These are phyloP conservation scores for Ammospiza nelsoni DNA, from an alignment of 2,113 vertebrate species.

Conservation along the genomic window DNA sequence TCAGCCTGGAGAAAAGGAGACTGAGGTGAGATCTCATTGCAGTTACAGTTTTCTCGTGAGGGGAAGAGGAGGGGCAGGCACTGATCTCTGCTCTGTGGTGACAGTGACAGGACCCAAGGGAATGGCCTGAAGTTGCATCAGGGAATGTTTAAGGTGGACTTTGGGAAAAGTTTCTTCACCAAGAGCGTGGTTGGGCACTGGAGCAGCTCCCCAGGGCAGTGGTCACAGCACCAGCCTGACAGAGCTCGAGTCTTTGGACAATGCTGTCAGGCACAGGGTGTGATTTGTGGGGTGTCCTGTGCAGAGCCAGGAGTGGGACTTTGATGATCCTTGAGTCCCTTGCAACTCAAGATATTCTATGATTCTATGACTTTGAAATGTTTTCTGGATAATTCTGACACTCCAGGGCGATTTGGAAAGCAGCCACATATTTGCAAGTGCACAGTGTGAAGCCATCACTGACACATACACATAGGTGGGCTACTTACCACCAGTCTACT, in stretches of 20 bases:
- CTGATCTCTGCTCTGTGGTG: background rate
- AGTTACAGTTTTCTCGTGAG: fast-evolving
- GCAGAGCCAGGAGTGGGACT: background rate
- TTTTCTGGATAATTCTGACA: background rate
- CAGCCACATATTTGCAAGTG: background rate
- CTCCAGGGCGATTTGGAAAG: background rate
- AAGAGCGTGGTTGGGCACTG: background rate
- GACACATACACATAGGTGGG: no score
- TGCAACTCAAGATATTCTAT: background rate
- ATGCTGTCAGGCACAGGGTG: fast-evolving
- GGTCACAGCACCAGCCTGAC: background rate
- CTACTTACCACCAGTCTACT: no score
- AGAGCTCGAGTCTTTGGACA: background rate
- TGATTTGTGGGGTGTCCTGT: no score
- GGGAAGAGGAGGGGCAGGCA: background rate
- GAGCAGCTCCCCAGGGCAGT: background rate
- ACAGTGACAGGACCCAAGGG: background rate
- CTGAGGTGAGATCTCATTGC: background rate
- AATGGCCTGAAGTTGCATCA: background rate
- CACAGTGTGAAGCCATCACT: background rate
- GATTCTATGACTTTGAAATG: background rate
- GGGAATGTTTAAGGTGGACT: background rate
- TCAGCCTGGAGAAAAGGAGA: background rate
- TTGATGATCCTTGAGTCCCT: background rate
- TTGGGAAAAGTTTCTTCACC: background rate